phyloP scores from a whole-genome alignment of 30 jellyfish, hydroid and myxozoan genomes.

The Pseudorhiza aurosa region DNA sequence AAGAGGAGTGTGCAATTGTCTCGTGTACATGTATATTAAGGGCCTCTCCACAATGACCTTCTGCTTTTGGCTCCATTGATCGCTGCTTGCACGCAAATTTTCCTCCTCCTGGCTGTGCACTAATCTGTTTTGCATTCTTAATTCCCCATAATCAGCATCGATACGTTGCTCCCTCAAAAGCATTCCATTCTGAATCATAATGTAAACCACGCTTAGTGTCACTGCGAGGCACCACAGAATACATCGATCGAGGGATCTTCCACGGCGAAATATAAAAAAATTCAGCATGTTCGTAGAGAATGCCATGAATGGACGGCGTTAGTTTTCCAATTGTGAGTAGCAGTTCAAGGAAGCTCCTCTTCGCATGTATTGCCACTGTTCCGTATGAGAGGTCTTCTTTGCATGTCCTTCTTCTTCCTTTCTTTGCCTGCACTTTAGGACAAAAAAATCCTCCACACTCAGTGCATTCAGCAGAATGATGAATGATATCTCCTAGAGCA shows the following conservation, averaged over 20 bases:
- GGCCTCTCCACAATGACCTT: background rate
- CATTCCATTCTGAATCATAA: background rate
- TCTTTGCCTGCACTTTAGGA: too few species aligned
- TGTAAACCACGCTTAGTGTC: background rate
- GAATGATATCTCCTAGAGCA: too few species aligned
- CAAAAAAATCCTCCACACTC: too few species aligned
- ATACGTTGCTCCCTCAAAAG: background rate
- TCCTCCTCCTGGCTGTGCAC: background rate
- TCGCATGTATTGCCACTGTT: too few species aligned
- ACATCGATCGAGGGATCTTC: background rate
- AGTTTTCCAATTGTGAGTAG: too few species aligned
- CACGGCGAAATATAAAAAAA: background rate
- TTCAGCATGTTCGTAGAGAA: too few species aligned
- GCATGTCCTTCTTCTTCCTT: too few species aligned
- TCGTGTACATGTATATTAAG: slow-evolving; percentile 14
- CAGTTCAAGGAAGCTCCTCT: too few species aligned
- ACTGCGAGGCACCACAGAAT: background rate
- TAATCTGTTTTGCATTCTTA: background rate
- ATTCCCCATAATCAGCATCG: too few species aligned
- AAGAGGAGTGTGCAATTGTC: slow-evolving; percentile 24
- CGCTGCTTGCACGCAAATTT: background rate
- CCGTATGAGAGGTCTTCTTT: too few species aligned
- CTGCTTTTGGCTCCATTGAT: background rate
- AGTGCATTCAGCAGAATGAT: too few species aligned
- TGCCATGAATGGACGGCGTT: too few species aligned